Percentiles rank a stretch among this genome's conserved stretches.
Evolutionary conservation across 2,888 invertebrate genomes (phyloP).

Genomic region (Euproctis similis): DNA sequence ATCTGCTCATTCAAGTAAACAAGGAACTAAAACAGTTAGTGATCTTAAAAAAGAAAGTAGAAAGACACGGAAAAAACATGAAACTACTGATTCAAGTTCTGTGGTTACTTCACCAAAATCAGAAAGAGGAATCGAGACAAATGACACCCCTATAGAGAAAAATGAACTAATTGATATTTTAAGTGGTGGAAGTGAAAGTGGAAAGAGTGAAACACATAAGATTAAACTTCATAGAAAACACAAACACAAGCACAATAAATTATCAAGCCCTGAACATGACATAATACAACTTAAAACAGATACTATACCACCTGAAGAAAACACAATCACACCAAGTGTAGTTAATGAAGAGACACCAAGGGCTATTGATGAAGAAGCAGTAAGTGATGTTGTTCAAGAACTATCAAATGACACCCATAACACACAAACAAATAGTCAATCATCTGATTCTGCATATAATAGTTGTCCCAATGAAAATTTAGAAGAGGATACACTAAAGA

Average conservation of each 20-base stretch:
- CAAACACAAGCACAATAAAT: constrained; percentile 46
- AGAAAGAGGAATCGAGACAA: constrained; percentile 26
- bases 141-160: no score
- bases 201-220: constrained; percentile 39
- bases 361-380: constrained; percentile 34
- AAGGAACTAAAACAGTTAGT: constrained; percentile 52
- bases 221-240: constrained; percentile 52
- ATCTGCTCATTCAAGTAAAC: constrained; percentile 48
- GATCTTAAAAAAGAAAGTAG: constrained; percentile 61
- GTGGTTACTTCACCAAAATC: constrained; percentile 30
- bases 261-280: constrained; percentile 43
- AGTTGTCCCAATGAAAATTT: constrained; percentile 65
- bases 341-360: constrained; percentile 27
- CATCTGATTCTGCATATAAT: constrained; percentile 62
- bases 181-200: constrained; percentile 42
- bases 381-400: constrained; percentile 29
- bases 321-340: constrained; percentile 17
- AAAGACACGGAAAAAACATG: constrained; percentile 54
- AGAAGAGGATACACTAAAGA: constrained; percentile 56
- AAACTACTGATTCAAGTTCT: constrained; percentile 33
- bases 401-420: constrained; percentile 40
- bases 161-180: constrained; percentile 43
- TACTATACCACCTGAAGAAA: constrained; percentile 15
- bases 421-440: constrained; percentile 47
- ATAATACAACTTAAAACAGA: constrained; percentile 10